Conservation (phyloP, 2,888 invertebrate genomes). For the Siphonodentalium dalli region DNA sequence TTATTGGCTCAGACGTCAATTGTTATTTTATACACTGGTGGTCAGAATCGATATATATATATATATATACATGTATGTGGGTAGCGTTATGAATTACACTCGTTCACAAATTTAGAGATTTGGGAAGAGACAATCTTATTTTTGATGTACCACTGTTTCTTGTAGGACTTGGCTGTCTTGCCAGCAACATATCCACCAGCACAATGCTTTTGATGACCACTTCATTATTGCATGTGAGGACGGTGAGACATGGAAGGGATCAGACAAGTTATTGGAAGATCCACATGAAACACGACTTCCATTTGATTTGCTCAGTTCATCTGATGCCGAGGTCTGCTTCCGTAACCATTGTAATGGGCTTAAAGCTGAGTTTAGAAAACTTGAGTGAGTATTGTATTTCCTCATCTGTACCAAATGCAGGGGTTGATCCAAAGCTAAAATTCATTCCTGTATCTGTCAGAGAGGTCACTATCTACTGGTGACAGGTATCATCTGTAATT, state of each 20-base stretch:
- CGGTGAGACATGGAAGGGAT: constrained; percentile 79
- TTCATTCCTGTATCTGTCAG: too few species aligned
- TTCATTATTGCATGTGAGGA: constrained; percentile 86
- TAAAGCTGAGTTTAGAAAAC: constrained; percentile 88
- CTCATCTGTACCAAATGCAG: too few species aligned
- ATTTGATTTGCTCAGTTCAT: constrained; percentile 87
- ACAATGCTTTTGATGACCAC: constrained; percentile 92
- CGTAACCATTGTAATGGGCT: constrained; percentile 89
- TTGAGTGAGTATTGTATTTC: constrained; percentile 77
- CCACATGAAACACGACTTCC: constrained; percentile 80
- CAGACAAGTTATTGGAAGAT: constrained; percentile 73
- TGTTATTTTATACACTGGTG: too few species aligned
- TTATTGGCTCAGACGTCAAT: too few species aligned
- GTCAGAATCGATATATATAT: too few species aligned
- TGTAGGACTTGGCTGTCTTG: constrained; percentile 87
- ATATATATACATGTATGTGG: too few species aligned
- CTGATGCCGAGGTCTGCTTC: constrained; percentile 91
- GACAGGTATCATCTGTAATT: too few species aligned
- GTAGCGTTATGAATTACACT: too few species aligned
- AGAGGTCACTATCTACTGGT: too few species aligned
- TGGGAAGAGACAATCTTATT: background rate
- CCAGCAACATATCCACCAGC: constrained; percentile 83
- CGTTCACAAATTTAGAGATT: too few species aligned
- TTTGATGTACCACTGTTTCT: background rate
- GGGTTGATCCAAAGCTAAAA: background rate